Percentiles rank a stretch among this genome's conserved stretches.
phyloP scores from a whole-genome alignment of 1,140 invertebrate species.

The Papilio helenus region DNA sequence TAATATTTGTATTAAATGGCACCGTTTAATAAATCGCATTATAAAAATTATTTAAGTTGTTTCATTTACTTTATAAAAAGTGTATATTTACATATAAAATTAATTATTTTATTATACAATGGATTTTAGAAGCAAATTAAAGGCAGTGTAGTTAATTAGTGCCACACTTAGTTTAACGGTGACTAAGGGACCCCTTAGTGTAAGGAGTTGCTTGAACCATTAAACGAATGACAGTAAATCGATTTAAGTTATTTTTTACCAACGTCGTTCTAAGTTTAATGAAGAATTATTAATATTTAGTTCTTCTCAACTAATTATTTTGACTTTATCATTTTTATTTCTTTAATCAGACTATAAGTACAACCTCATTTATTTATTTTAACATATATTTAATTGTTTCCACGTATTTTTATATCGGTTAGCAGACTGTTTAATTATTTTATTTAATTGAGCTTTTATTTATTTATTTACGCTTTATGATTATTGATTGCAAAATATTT shows the following conservation, averaged over 20 bases:
- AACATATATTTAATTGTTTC: background rate
- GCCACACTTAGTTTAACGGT: too few species aligned
- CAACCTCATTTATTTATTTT: background rate
- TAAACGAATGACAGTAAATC: background rate
- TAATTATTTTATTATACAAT: constrained; percentile 29
- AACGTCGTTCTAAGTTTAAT: background rate
- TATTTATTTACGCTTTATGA: background rate
- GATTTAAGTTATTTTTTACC: background rate
- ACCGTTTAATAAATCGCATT: constrained; percentile 21
- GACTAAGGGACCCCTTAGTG: background rate
- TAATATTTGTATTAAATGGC: background rate
- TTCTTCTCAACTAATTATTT: background rate
- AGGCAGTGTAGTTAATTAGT: constrained; percentile 24
- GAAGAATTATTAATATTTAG: background rate
- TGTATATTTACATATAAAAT: constrained; percentile 36
- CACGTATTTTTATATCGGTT: background rate
- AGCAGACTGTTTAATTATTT: background rate
- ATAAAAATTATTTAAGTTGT: constrained; percentile 24
- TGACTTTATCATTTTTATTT: background rate
- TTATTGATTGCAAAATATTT: background rate
- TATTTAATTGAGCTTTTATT: background rate
- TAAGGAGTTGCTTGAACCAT: background rate
- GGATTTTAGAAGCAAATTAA: constrained; percentile 5
- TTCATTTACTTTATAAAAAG: constrained; percentile 18
- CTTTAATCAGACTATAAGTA: background rate